Base-by-base conservation (phyloP, 2,888 invertebrate genomes). In the Caprella mutica region DNA sequence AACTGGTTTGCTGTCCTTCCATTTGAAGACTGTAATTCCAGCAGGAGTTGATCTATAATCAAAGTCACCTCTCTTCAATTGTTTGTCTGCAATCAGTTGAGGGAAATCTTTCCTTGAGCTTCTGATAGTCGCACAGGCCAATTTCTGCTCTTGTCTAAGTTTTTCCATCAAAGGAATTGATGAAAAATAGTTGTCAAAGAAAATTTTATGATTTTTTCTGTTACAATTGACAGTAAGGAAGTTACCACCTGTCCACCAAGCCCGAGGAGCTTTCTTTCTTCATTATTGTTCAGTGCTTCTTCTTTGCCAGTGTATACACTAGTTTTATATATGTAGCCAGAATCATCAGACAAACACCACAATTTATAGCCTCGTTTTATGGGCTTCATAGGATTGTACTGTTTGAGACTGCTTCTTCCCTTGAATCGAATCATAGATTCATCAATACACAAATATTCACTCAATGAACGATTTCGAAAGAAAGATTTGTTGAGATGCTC, bases 221-320 rank as follows among this genome's bases (percentile, higher is more conserved):
- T n/a, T n/a, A n/a, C n/a, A n/a, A n/a, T n/a, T n/a, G n/a, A n/a
- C n/a, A n/a, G n/a, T n/a, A n/a, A n/a, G n/a, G n/a, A n/a, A n/a
- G n/a, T n/a, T n/a, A n/a, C n/a, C n/a, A n/a, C n/a, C n/a, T n/a
- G n/a, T n/a, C n/a, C n/a, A n/a, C n/a, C n/a, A n/a, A n/a, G n/a
- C n/a, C n/a, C n/a, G n/a, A n/a, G n/a, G n/a, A n/a, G n/a, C n/a
- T n/a, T n/a, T n/a, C n/a, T n/a, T n/a, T n/a, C n/a, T n/a, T n/a
- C n/a, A n/a, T n/a, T n/a, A n/a, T n/a, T n/a, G n/a, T n/a, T n/a
- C n/a, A n/a, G 42, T 26, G 56, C 58, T 6, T 59, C 66, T 17
- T 63, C 51, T 65, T 73, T 73, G 2, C 69, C 68, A 23, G 67
- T 67, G 58, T 70, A 69, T 14, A 70, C 57, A 44, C 68, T 61